Conservation (phyloP, 2,113 vertebrate genomes). For the Reinhardtius hippoglossoides region DNA sequence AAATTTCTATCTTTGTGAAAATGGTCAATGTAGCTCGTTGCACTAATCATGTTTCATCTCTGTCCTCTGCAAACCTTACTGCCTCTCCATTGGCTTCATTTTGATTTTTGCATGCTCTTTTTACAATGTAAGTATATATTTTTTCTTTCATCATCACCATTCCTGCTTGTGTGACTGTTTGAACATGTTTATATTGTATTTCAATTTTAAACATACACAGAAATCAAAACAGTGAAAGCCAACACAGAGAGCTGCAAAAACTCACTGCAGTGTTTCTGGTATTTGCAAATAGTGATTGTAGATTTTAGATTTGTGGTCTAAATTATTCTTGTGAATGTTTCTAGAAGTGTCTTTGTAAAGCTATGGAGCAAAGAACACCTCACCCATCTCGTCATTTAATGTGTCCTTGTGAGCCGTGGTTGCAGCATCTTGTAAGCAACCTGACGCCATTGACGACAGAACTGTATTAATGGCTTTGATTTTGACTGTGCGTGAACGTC, state of each 20-base stretch:
- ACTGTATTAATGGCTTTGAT: constrained; percentile 76
- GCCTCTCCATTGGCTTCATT: constrained; percentile 65
- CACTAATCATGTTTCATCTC: constrained; percentile 73
- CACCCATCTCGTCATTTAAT: constrained; percentile 4
- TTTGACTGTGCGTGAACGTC: constrained; percentile 68
- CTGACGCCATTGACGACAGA: constrained; percentile 59
- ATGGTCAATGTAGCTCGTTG: constrained; percentile 63
- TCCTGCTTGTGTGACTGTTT: constrained; percentile 38
- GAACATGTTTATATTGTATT: neutral
- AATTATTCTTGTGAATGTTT: neutral
- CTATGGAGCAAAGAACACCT: constrained; percentile 3
- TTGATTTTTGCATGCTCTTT: constrained; percentile 79
- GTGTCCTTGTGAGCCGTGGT: constrained; percentile 38
- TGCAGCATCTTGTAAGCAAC: constrained; percentile 48
- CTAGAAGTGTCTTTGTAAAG: neutral
- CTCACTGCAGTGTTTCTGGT: neutral
- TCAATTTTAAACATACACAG: neutral
- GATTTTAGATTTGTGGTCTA: neutral
- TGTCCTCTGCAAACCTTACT: constrained; percentile 59
- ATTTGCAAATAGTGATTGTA: neutral
- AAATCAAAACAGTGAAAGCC: neutral
- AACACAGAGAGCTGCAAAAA: neutral
- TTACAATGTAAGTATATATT: constrained; percentile 78
- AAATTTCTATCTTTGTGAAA: constrained; percentile 64
- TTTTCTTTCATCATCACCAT: constrained; percentile 17